Evolutionary conservation across 2,797 vertebrate genomes (phyloP).

Genomic region (Sebastes nivosus): DNA sequence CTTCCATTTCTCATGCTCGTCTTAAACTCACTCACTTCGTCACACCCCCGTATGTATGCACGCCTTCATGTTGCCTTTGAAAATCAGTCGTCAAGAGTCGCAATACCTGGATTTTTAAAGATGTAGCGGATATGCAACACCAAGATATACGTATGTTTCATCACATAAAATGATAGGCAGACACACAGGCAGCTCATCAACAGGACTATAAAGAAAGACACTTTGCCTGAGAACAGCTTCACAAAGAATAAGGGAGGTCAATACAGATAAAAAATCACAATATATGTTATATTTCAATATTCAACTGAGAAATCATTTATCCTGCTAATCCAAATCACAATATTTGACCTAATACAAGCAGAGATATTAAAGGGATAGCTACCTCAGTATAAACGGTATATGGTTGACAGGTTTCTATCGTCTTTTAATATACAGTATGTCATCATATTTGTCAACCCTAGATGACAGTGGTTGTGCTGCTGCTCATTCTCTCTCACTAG

Average conservation of each 20-base stretch:
- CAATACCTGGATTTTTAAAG: not conserved
- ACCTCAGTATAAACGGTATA: not conserved
- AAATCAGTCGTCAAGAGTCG: not conserved
- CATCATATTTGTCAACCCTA: not conserved
- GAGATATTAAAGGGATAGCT: not conserved
- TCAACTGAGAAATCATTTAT: not conserved
- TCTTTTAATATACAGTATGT: not conserved
- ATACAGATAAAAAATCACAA: too few relatives aligned
- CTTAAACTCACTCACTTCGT: constrained; percentile 62
- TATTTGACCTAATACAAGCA: not conserved
- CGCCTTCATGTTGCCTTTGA: constrained; percentile 37
- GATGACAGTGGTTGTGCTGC: not conserved
- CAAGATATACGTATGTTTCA: not conserved
- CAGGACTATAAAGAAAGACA: not conserved
- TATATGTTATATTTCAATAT: not conserved
- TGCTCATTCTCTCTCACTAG: not conserved
- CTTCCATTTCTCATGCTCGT: constrained; percentile 72
- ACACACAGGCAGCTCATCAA: not conserved
- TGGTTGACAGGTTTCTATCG: not conserved
- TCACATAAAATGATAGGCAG: not conserved
- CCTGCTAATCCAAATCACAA: not conserved
- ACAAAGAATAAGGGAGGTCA: not conserved
- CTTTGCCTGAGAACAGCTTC: not conserved
- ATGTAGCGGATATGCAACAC: not conserved
- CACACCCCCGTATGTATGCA: constrained; percentile 44